Evolutionary conservation across 2,797 vertebrate species (phyloP), one percentile per base, ranked within the genome.

Genomic region (Pantherophis vulpinus): DNA sequence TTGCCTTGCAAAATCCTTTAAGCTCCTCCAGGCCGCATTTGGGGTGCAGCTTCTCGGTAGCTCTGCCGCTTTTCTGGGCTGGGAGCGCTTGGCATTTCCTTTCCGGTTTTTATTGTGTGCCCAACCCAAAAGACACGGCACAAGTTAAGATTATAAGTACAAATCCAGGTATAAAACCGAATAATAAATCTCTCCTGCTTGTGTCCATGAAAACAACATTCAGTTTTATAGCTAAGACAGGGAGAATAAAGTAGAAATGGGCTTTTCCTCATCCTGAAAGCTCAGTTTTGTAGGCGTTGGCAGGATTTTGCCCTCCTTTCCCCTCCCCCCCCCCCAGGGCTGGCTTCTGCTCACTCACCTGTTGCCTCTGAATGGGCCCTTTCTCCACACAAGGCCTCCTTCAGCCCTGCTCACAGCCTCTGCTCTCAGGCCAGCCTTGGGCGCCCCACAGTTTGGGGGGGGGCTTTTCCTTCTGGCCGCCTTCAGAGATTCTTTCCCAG

Each of bases 301-400:
- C 3, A 37, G 18, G 32, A 10, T 20, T 37, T 74, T 70, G n/a
- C 6, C n/a, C 66, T 9, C 61, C 42, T 47, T 47, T 47, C 25
- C 10, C 0, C 5, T 2, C 66, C 6, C 2, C 8, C 13, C 4
- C n/a, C 12, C 4, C 37, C 32, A 4, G 70, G 1, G 6, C 32
- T 23, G 32, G 18, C 32, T 79, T 23, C 70, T 42, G 37, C 20
- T 20, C 70, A 0, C 37, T 20, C 32, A 1, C 32, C 32, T 37
- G 16, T 20, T 16, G 0, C 70, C 32, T 74, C 16, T 70, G 32
- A 20, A 20, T 3, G 70, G 18, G 18, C 70, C 63, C 70, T 42
- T 74, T 37, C 18, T 10, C 32, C 70, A 20, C 32, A 0, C 70
- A 2, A 74, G 70, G 70, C 1, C 16, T 37, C 66, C 70, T 4